These are phyloP conservation scores for Sinocyclocheilus grahami DNA, from an alignment of 2,113 vertebrate species.

Conservation along the genomic window DNA sequence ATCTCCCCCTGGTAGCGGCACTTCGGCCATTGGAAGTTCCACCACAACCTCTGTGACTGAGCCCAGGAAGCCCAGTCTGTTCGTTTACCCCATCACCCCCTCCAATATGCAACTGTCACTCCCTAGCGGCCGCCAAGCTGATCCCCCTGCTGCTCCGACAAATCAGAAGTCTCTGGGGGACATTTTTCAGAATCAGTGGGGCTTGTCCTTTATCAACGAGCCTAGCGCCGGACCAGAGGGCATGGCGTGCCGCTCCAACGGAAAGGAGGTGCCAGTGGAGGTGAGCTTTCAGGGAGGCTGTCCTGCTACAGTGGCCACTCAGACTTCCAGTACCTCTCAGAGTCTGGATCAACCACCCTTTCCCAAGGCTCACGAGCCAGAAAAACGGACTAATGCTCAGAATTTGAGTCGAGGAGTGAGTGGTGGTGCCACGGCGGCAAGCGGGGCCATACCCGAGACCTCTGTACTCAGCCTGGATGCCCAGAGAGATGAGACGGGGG, in stretches of 20 bases:
- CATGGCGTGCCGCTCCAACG: slow-evolving; percentile 65
- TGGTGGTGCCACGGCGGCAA: slow-evolving; percentile 61
- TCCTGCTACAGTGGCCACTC: slow-evolving; percentile 63
- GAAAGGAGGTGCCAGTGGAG: slow-evolving; percentile 79
- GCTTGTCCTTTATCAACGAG: slow-evolving; percentile 98
- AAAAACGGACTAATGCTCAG: slow-evolving; percentile 88
- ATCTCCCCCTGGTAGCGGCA: slow-evolving; percentile 79
- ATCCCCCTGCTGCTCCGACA: slow-evolving; percentile 84
- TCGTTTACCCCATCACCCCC: slow-evolving; percentile 85
- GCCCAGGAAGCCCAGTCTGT: slow-evolving; percentile 92
- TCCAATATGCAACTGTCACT: slow-evolving; percentile 98
- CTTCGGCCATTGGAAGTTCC: slow-evolving; percentile 70
- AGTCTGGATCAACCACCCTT: slow-evolving; percentile 79
- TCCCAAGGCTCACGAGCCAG: slow-evolving; percentile 82
- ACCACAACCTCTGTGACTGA: slow-evolving; percentile 75
- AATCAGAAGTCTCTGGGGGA: slow-evolving; percentile 97
- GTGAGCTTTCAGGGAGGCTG: slow-evolving; percentile 87
- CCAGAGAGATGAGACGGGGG: slow-evolving; percentile 78
- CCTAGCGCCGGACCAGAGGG: slow-evolving; percentile 88
- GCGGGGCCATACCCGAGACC: slow-evolving; percentile 69
- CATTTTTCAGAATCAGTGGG: slow-evolving; percentile 99
- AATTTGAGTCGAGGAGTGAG: slow-evolving; percentile 74
- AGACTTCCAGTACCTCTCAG: slow-evolving; percentile 75
- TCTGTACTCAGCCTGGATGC: slow-evolving; percentile 75
- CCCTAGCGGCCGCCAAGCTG: slow-evolving; percentile 84